phyloP scores from a whole-genome alignment of 2,797 vertebrate genomes.

The Micrastur ruficollis region DNA sequence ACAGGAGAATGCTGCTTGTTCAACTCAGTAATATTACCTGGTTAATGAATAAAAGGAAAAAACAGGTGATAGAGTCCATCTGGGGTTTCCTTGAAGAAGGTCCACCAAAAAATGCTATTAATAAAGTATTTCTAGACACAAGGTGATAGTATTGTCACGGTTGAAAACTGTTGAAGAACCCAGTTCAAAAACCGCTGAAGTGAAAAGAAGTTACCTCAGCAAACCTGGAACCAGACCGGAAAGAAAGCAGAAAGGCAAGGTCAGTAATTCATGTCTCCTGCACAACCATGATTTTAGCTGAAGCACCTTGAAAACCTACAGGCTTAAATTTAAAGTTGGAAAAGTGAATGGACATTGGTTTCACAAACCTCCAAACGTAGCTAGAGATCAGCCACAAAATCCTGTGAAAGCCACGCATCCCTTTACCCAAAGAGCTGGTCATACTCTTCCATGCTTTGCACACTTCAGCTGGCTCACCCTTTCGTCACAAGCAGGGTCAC shows the following conservation, averaged over 20 bases:
- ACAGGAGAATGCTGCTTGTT: background rate
- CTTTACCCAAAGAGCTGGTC: background rate
- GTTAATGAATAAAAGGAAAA: background rate
- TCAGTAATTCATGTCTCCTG: background rate
- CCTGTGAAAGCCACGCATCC: background rate
- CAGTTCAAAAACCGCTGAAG: background rate
- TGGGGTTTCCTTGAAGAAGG: background rate
- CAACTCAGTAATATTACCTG: background rate
- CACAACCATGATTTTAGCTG: rapidly evolving
- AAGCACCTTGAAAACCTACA: background rate
- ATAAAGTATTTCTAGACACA: background rate
- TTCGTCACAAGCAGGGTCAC: background rate
- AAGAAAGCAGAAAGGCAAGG: background rate
- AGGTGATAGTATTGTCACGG: background rate
- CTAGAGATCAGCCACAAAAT: background rate
- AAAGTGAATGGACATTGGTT: background rate
- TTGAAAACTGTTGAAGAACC: background rate
- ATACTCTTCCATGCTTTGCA: background rate
- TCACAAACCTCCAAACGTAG: background rate
- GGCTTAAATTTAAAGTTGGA: background rate
- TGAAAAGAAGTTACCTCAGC: background rate
- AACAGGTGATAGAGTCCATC: background rate
- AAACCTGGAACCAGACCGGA: background rate
- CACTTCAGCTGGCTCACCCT: background rate
- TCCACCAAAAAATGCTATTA: background rate